Conservation (phyloP, 2,113 vertebrate species). For the Neodontobutis hainanensis region DNA sequence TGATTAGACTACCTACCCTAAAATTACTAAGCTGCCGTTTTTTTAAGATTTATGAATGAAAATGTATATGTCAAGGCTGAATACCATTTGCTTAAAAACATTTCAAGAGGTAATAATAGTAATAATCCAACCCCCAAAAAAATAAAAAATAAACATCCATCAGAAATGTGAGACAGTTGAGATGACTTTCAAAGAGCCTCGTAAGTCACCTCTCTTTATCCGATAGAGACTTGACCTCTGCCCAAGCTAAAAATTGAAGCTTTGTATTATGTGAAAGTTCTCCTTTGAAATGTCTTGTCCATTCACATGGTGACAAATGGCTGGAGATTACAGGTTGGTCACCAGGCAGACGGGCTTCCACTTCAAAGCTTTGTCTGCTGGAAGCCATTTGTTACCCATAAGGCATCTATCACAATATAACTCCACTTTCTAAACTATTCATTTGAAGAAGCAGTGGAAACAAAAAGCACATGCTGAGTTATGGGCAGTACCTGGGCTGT, state of each 20-base stretch:
- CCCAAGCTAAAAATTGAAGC: slow-evolving; percentile 35
- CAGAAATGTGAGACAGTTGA: slow-evolving; percentile 40
- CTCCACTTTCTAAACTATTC: slow-evolving; percentile 71
- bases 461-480: slow-evolving; percentile 70
- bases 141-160: slow-evolving; percentile 34
- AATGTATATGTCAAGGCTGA: no score
- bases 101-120: slow-evolving; percentile 16
- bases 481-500: slow-evolving; percentile 62
- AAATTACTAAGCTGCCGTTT: no score
- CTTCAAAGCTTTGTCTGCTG: slow-evolving; percentile 67
- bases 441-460: slow-evolving; percentile 72
- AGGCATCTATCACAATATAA: slow-evolving; percentile 72
- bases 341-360: slow-evolving; percentile 53
- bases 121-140: slow-evolving; percentile 29
- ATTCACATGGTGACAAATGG: slow-evolving; percentile 61
- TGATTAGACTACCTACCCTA: no score
- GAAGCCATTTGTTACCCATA: slow-evolving; percentile 66
- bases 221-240: slow-evolving; percentile 53
- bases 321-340: slow-evolving; percentile 70
- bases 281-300: slow-evolving; percentile 46
- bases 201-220: slow-evolving; percentile 32
- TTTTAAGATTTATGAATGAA: no score
- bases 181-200: slow-evolving; percentile 39
- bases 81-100: no score
- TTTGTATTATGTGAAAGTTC: slow-evolving; percentile 55